Percentiles rank a stretch among this genome's conserved stretches.
Conservation (phyloP, 2,888 invertebrate genomes). For the Sinohyriopsis cumingii region DNA sequence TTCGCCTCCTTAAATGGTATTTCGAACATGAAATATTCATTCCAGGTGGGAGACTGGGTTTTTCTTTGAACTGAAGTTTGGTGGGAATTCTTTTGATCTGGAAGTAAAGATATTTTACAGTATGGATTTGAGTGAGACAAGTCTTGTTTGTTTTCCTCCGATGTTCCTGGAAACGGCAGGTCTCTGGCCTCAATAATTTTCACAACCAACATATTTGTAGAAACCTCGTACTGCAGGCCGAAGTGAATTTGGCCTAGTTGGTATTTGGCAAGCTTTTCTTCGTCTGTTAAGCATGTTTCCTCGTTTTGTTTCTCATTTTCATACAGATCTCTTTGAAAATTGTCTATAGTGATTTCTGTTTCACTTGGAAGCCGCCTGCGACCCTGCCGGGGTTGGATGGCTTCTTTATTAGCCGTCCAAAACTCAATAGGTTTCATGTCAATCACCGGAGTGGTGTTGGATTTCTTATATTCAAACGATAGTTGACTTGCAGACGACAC, state of each 20-base stretch:
- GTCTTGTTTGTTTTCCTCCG: slow-evolving; percentile 70
- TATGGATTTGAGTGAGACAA: slow-evolving; percentile 73
- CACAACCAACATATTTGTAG: slow-evolving; percentile 67
- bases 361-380: slow-evolving; percentile 65
- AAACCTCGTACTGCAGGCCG: slow-evolving; percentile 70
- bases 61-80: slow-evolving; percentile 73
- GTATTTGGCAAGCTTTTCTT: slow-evolving; percentile 67
- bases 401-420: slow-evolving; percentile 70
- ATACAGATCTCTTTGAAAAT: slow-evolving; percentile 70
- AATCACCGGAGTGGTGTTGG: slow-evolving; percentile 66
- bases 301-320: slow-evolving; percentile 49
- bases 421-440: slow-evolving; percentile 73
- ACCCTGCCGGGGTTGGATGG: slow-evolving; percentile 66
- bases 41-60: slow-evolving; percentile 73
- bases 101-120: slow-evolving; percentile 71
- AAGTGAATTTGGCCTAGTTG: slow-evolving; percentile 70
- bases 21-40: slow-evolving; percentile 72
- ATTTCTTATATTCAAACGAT: slow-evolving; percentile 47
- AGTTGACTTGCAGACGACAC: slow-evolving; percentile 54
- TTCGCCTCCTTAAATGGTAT: slow-evolving; percentile 71
- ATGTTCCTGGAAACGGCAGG: slow-evolving; percentile 68
- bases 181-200: slow-evolving; percentile 72
- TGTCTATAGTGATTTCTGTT: slow-evolving; percentile 70
- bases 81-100: slow-evolving; percentile 72
- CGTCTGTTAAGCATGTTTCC: slow-evolving; percentile 65